Evolutionary conservation across 2,888 invertebrate genomes (phyloP).

Genomic region (Ecliptopera silaceata): DNA sequence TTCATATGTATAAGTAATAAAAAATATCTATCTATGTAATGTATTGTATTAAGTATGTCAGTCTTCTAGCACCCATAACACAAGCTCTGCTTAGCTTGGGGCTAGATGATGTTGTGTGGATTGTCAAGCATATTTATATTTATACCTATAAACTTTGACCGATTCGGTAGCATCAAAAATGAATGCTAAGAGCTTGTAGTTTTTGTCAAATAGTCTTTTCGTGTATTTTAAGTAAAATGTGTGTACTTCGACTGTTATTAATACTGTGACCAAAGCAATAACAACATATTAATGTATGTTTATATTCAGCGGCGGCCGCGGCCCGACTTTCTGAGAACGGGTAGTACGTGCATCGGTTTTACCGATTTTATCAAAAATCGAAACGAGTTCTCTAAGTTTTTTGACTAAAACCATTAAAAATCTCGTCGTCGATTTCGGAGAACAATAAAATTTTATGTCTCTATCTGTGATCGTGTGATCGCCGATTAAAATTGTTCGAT

Average conservation of each 20-base stretch:
- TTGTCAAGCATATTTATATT: too few species aligned
- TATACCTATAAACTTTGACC: too few species aligned
- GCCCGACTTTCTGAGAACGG: constrained; percentile 32
- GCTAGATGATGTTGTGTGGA: too few species aligned
- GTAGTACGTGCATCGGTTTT: constrained; percentile 52
- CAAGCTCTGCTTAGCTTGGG: too few species aligned
- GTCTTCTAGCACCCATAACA: too few species aligned
- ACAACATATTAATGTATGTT: constrained; percentile 33
- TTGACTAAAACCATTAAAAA: constrained; percentile 44
- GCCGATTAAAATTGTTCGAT: constrained; percentile 43
- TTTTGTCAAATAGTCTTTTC: not conserved
- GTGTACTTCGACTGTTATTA: not conserved
- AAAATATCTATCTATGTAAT: too few species aligned
- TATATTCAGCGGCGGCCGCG: constrained; percentile 30
- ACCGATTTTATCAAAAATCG: constrained; percentile 59
- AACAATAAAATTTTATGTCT: constrained; percentile 66
- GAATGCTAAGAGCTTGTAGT: too few species aligned
- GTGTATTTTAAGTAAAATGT: not conserved
- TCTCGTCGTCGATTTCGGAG: constrained; percentile 43
- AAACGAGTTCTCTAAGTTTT: constrained; percentile 43
- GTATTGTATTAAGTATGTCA: too few species aligned
- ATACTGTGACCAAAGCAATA: constrained; percentile 12
- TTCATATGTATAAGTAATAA: too few species aligned
- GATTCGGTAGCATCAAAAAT: too few species aligned
- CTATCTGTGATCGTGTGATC: constrained; percentile 51